A percentile compares a stretch with the other conserved stretches of the same genome.
Conservation (phyloP, 1,140 invertebrate species). For the Hylaeus volcanicus region DNA sequence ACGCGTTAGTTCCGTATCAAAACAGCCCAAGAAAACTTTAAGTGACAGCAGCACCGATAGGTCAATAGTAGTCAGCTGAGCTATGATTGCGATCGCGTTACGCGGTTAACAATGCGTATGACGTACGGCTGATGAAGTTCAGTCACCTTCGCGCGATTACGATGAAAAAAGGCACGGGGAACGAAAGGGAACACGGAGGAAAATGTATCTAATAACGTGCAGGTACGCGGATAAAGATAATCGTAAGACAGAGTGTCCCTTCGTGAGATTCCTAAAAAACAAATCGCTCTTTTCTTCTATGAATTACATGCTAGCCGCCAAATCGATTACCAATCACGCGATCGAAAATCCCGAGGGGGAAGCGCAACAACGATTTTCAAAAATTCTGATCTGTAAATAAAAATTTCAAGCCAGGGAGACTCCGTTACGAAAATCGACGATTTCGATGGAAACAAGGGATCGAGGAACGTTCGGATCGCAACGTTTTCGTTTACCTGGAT, state of each 20-base stretch:
- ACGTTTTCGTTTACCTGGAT: conserved; percentile 51
- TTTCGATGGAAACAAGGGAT: too few relatives aligned
- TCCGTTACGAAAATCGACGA: too few relatives aligned
- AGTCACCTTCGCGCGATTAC: conserved; percentile 45
- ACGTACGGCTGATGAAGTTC: conserved; percentile 45
- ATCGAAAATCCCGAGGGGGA: too few relatives aligned
- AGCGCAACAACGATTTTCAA: too few relatives aligned
- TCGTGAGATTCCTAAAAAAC: too few relatives aligned
- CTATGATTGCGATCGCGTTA: conserved; percentile 43
- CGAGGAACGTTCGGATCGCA: background rate
- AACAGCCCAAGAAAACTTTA: conserved; percentile 1
- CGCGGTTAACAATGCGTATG: conserved; percentile 42
- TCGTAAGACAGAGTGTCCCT: too few relatives aligned
- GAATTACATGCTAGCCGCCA: too few relatives aligned
- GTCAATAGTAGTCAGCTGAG: conserved; percentile 53
- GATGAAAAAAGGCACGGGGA: background rate
- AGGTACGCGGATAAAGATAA: background rate
- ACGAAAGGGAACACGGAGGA: background rate
- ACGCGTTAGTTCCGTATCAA: background rate
- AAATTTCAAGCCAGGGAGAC: too few relatives aligned
- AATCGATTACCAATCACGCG: too few relatives aligned
- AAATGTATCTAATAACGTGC: conserved; percentile 8
- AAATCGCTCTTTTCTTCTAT: too few relatives aligned
- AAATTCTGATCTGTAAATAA: too few relatives aligned
- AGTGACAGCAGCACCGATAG: conserved; percentile 42